Evolutionary conservation across 2,113 vertebrate genomes (phyloP).

Genomic region (Leptosomus discolor): DNA sequence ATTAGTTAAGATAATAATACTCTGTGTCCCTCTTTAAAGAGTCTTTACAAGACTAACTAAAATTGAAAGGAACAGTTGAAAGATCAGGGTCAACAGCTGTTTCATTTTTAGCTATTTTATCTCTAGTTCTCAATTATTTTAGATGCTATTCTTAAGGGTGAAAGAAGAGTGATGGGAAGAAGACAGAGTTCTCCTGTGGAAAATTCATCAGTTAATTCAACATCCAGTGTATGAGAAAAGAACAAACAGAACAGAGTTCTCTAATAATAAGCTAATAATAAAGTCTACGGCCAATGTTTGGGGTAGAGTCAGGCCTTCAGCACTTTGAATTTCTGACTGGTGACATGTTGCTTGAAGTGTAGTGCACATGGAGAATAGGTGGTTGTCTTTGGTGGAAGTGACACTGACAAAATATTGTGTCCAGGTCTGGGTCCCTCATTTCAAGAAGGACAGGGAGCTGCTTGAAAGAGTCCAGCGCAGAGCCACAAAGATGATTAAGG

Average conservation of each 20-base stretch:
- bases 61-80: constrained; percentile 49
- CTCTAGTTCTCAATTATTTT: constrained; percentile 3
- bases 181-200: not conserved
- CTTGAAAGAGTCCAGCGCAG: too few relatives aligned
- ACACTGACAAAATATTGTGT: not conserved
- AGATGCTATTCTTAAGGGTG: not conserved
- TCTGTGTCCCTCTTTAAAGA: constrained; percentile 6
- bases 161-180: not conserved
- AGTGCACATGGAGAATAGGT: accelerated
- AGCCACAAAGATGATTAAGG: too few relatives aligned
- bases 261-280: constrained; percentile 1
- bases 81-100: constrained; percentile 42
- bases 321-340: not conserved
- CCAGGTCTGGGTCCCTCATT: too few relatives aligned
- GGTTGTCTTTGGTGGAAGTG: not conserved
- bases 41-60: constrained; percentile 9
- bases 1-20: constrained; percentile 43
- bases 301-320: not conserved
- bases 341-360: not conserved
- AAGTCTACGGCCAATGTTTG: not conserved
- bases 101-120: constrained; percentile 55
- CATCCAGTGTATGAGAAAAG: not conserved
- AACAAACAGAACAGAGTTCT: not conserved
- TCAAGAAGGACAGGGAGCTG: too few relatives aligned
- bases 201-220: constrained; percentile 3